Base-by-base conservation (phyloP, 2,113 vertebrate species). In the Eleginops maclovinus region DNA sequence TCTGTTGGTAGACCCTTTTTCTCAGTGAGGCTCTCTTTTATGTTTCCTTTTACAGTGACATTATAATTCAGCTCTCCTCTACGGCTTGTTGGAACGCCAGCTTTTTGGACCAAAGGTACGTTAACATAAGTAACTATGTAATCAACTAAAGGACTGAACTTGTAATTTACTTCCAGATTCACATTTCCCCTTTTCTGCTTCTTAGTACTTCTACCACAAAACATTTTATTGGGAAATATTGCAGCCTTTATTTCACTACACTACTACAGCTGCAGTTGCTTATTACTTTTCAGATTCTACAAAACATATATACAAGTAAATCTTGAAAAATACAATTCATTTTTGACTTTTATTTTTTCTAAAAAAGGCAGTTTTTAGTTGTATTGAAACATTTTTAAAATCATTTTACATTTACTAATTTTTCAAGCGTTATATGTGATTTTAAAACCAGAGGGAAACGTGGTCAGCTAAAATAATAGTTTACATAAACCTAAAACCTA, bases 11-110 rank as follows among this genome's bases (percentile, higher is more conserved):
- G 4, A 36, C 36, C 26, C 16, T 4, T 40, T 71, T 28, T 80
- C 26, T 17, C 46, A 55, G 24, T 14, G 7, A 21, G 66, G 15
- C 40, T 90, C 85, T 84, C 69, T 84, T 72, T 90, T 36, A 24
- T 82, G 22, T 64, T 75, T 76, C 50, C 16, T 4, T 72, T 14
- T 41, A 28, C 89, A 99, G 98, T 82, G 95, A 96, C 79, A 95
- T 99, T 75, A 94, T 97, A 49, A 95, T 97, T 89, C 96, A 98
- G 58, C 84, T 99, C 50, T 99, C 98, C 51, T 99, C 98, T 0
- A 94, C 97, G 66, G 97, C 97, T 53, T 99, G 98, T 92, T 98
- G 98, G 97, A 99, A 99, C 73, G 98, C 95, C 92, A 99, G 98
- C 91, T 99, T 99, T 91, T 92, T 99, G 92, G 97, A 99, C 92